Conservation (phyloP, 2,888 invertebrate genomes). For the Hartigia nigra region DNA sequence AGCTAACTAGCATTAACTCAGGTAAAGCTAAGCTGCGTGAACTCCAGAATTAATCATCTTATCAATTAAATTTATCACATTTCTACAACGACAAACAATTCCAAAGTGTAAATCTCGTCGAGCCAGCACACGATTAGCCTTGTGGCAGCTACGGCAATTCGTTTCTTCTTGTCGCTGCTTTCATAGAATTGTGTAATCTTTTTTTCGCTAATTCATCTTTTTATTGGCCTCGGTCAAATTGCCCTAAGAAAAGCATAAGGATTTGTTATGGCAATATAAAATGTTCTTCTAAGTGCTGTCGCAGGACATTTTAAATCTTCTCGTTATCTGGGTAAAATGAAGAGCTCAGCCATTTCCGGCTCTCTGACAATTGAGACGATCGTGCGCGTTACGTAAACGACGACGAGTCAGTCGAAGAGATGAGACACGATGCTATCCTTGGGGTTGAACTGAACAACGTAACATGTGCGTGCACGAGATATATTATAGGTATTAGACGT, state of each 20-base stretch:
- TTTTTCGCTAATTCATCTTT: not conserved
- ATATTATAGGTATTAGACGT: not conserved
- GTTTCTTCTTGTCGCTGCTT: not conserved
- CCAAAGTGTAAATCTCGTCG: not conserved
- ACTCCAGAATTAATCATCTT: conserved; percentile 13
- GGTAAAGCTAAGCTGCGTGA: not conserved
- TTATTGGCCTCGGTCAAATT: not conserved
- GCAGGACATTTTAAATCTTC: not conserved
- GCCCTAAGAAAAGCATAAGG: not conserved
- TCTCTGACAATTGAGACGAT: not conserved
- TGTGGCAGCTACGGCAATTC: not conserved
- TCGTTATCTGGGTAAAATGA: not conserved
- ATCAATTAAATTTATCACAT: conserved; percentile 11
- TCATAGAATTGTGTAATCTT: not conserved
- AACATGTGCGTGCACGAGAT: not conserved
- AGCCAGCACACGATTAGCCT: not conserved
- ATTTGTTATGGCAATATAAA: not conserved
- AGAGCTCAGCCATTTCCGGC: not conserved
- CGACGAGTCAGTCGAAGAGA: not conserved
- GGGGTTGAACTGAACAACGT: not conserved
- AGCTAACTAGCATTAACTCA: not conserved
- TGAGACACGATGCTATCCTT: not conserved
- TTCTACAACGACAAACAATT: conserved; percentile 1
- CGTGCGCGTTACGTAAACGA: not conserved
- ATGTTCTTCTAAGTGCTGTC: not conserved